Evolutionary conservation across 2,888 invertebrate genomes (phyloP).

Genomic region (Nymphalis urticae): DNA sequence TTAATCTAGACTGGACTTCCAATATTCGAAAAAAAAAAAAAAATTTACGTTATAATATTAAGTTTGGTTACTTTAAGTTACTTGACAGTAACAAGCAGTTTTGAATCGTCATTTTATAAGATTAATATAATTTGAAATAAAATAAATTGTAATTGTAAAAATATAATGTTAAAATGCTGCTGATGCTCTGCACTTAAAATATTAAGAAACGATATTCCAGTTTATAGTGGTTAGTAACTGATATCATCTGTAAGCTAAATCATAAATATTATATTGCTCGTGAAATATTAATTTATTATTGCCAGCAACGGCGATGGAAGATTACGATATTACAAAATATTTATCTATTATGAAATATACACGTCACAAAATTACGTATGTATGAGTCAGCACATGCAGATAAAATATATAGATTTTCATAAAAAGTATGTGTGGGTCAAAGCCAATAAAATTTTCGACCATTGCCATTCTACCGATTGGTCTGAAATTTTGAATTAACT

Average conservation of each 20-base stretch:
- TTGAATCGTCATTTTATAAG: too few relatives aligned
- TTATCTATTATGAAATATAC: background rate
- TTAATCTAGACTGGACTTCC: too few relatives aligned
- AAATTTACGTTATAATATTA: too few relatives aligned
- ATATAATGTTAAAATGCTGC: background rate
- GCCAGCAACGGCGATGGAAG: background rate
- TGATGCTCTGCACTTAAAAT: background rate
- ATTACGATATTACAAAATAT: constrained; percentile 1
- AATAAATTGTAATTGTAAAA: background rate
- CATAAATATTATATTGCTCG: background rate
- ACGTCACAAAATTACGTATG: background rate
- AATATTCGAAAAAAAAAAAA: too few relatives aligned
- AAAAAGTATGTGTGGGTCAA: too few relatives aligned
- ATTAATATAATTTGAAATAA: background rate
- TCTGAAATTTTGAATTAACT: too few relatives aligned
- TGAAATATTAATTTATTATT: constrained; percentile 4
- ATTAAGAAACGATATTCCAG: background rate
- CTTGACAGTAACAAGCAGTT: background rate
- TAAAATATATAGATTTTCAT: background rate
- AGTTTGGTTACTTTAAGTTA: too few relatives aligned
- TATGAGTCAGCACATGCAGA: too few relatives aligned
- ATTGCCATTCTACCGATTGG: too few relatives aligned
- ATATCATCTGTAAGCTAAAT: background rate
- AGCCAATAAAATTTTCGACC: too few relatives aligned
- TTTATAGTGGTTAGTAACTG: background rate